These are phyloP conservation scores for Mallotus villosus DNA, from an alignment of 2,797 vertebrate species.

Conservation along the genomic window DNA sequence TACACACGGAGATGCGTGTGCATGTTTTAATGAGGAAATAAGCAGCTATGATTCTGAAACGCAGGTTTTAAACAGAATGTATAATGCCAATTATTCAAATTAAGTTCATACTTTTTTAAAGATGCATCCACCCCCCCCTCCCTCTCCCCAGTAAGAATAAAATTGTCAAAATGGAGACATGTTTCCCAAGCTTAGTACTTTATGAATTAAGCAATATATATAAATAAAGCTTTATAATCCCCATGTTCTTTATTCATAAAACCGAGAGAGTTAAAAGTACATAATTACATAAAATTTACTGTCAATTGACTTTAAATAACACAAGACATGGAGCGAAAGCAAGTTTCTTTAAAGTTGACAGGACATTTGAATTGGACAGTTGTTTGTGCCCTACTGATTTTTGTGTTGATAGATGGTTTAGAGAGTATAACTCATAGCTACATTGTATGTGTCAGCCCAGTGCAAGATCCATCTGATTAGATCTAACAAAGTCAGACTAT, in stretches of 20 bases:
- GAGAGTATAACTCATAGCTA: background rate
- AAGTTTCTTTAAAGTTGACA: too few species aligned
- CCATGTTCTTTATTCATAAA: too few species aligned
- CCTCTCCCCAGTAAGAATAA: constrained; percentile 22
- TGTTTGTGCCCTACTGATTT: background rate
- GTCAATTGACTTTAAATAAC: too few species aligned
- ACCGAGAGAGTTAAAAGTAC: too few species aligned
- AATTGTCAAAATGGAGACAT: background rate
- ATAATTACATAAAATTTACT: too few species aligned
- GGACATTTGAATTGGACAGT: too few species aligned
- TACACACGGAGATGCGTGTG: constrained; percentile 47
- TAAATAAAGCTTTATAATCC: background rate
- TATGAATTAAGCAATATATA: background rate
- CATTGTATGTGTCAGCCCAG: background rate
- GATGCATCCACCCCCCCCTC: constrained; percentile 57
- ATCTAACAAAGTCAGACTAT: constrained; percentile 8
- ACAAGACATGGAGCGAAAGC: too few species aligned
- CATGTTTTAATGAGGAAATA: constrained; percentile 74
- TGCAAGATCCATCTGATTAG: constrained; percentile 12
- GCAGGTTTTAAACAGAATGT: constrained; percentile 64
- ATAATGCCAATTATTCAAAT: constrained; percentile 76
- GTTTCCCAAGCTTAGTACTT: background rate
- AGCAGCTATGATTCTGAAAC: constrained; percentile 60
- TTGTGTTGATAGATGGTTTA: background rate
- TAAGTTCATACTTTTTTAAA: constrained; percentile 23